Evolutionary conservation across 1,140 invertebrate species (phyloP), one percentile per base, ranked within the genome.

Genomic region (Papilio xuthus): DNA sequence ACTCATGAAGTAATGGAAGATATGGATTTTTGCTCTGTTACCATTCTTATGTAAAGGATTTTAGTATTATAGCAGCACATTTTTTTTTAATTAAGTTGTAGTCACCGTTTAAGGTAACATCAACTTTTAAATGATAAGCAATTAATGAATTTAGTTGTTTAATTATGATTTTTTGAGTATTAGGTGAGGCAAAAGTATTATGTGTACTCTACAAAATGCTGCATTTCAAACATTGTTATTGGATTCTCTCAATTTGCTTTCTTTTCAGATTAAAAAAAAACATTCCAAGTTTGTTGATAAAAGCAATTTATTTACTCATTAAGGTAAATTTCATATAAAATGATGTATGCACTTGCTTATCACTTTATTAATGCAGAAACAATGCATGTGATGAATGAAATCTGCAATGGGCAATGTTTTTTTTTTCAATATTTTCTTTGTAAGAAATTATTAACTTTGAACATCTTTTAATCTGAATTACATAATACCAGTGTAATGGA

Each of bases 221-320:
- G 28, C 20, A 56, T 26, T 63, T 26, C 13, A n/a, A 63, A 26
- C 53, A 20, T 56, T 56, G n/a, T 6, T 63, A 18, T 23, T 53
- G 15, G 44, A 28, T 47, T 74, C 10, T 28, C n/a, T 50, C 26
- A 74, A 6, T 76, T 60, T 76, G 53, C 74, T 76, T 76, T 56
- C 50, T 41, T 76, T 63, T 76, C 74, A 76, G 74, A 42, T 63
- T 76, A 32, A 74, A 53, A 28, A 73, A 53, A 74, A 74, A 76
- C 74, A 76, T 76, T 76, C 74, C 74, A 76, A 75, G 47, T 75
- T 75, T 75, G 73, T 76, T 76, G 73, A 74, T 74, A 50, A 74
- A 74, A 74, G 44, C 73, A 23, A 75, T 75, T 32, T 75, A 32
- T 32, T 53, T 28, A 50, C 4, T 60, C 44, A 74, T 50, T 53